Evolutionary conservation across 2,888 invertebrate species (phyloP), one percentile per base, ranked within the genome.

Genomic region (Drosophila tanythrix): DNA sequence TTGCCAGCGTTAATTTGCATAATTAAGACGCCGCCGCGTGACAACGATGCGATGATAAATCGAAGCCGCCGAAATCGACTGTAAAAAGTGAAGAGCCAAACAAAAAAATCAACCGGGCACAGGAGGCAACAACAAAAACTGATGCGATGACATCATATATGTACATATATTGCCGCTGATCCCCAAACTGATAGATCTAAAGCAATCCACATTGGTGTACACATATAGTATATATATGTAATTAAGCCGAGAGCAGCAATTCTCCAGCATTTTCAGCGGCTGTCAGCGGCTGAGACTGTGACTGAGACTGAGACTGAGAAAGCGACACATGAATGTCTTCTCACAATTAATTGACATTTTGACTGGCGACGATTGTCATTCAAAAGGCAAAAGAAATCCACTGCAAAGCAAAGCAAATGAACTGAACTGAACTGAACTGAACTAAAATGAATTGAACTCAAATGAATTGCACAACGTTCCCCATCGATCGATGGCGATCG

Each of bases 331-430:
- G 75, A 79, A 76, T 79, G 73, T 81, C 88, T 88, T 82, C 73
- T 86, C 82, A 86, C 88, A 88, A 78, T 80, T 88, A 86, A 86
- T 86, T 86, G 88, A 88, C 86, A 74, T 88, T 85, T 86, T 80
- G 88, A 88, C 83, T 82, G 83, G 74, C 83, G 76, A 84, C 87
- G 87, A 88, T 88, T 87, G 87, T 87, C 87, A 84, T 88, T 88
- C 87, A 89, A 81, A 74, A 68, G 38, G 29, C 35, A 43, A 64
- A 70, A 63, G 68, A 65, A 71, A 62, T 35, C 72, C 71, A 56
- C 50, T 68, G 59, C 55, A 65, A 68, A 69, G 66, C 61, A 58
- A 38, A 68, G 63, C 64, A 33, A 56, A 43, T 43, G 35, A 35
- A 35, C 35, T 35, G 13, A 35, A 35, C 13, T 35, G n/a, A 11